Evolutionary conservation across 1,140 invertebrate genomes (phyloP).

Genomic region (Hycleus phaleratus): DNA sequence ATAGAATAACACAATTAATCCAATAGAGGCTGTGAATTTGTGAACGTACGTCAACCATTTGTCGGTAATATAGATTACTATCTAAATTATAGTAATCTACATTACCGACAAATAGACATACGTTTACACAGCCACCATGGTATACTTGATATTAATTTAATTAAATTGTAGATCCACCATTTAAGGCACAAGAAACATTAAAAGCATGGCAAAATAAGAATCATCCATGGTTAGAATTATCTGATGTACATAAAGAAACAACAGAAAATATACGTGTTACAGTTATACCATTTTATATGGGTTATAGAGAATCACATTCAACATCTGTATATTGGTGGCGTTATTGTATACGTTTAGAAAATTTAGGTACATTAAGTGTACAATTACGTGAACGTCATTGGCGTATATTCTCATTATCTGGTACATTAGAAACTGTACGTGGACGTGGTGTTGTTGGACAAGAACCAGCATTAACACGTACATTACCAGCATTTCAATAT

Average conservation of each 20-base stretch:
- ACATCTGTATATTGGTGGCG: conserved; percentile 93
- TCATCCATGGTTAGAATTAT: conserved; percentile 92
- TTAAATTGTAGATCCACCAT: conserved; percentile 64
- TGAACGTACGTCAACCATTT: no score
- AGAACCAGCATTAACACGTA: conserved; percentile 83
- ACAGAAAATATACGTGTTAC: conserved; percentile 93
- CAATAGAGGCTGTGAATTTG: no score
- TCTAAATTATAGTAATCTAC: no score
- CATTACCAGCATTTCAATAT: conserved; percentile 92
- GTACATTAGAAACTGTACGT: conserved; percentile 88
- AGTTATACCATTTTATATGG: conserved; percentile 97
- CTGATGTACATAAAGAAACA: conserved; percentile 96
- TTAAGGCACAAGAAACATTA: conserved; percentile 81
- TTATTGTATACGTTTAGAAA: conserved; percentile 93
- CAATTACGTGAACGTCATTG: conserved; percentile 92
- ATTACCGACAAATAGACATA: no score
- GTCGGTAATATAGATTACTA: no score
- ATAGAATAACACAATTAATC: conserved; percentile 3
- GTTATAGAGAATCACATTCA: conserved; percentile 80
- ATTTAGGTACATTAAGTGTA: conserved; percentile 80
- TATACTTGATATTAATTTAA: no score
- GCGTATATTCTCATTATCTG: conserved; percentile 92
- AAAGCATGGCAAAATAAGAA: conserved; percentile 95
- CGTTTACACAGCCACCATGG: no score
- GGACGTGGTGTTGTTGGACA: conserved; percentile 92